A percentile compares a stretch with the other conserved stretches of the same genome.
phyloP scores from a whole-genome alignment of 30 jellyfish, hydroid and myxozoan species.

The Cassiopea xamachana region DNA sequence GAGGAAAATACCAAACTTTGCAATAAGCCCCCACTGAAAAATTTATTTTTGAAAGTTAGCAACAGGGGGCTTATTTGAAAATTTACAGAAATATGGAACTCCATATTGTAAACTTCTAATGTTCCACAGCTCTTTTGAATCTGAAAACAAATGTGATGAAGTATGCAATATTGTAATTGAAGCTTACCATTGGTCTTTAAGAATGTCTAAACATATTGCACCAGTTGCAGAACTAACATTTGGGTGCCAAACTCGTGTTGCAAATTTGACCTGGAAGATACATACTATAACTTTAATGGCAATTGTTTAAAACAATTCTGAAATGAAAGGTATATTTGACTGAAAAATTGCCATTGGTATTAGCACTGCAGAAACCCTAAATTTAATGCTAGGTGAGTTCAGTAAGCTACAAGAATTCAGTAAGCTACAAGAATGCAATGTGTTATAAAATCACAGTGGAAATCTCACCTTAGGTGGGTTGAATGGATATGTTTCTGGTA shows the following conservation, averaged over 20 bases:
- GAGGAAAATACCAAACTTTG: too few species aligned
- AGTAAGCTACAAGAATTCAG: too few species aligned
- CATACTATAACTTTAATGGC: neutral
- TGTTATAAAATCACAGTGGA: neutral
- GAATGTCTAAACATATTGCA: constrained; percentile 93
- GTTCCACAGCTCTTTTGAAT: too few species aligned
- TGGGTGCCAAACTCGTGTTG: constrained; percentile 97
- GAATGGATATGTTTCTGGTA: constrained; percentile 97
- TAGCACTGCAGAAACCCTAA: too few species aligned
- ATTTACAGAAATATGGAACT: too few species aligned
- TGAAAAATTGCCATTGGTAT: too few species aligned
- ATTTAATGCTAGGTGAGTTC: too few species aligned
- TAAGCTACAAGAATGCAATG: too few species aligned
- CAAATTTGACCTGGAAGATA: constrained; percentile 69
- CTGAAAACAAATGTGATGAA: neutral
- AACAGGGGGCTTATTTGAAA: too few species aligned
- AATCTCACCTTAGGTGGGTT: constrained; percentile 92
- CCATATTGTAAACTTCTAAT: too few species aligned
- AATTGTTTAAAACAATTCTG: neutral
- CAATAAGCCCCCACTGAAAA: too few species aligned
- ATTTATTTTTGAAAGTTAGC: too few species aligned
- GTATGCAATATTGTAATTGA: neutral
- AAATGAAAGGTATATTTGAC: neutral
- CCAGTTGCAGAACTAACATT: constrained; percentile 97
- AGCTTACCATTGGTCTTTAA: constrained; percentile 92